Evolutionary conservation across 2,797 vertebrate species (phyloP).

Genomic region (Eurystomus glaucurus): DNA sequence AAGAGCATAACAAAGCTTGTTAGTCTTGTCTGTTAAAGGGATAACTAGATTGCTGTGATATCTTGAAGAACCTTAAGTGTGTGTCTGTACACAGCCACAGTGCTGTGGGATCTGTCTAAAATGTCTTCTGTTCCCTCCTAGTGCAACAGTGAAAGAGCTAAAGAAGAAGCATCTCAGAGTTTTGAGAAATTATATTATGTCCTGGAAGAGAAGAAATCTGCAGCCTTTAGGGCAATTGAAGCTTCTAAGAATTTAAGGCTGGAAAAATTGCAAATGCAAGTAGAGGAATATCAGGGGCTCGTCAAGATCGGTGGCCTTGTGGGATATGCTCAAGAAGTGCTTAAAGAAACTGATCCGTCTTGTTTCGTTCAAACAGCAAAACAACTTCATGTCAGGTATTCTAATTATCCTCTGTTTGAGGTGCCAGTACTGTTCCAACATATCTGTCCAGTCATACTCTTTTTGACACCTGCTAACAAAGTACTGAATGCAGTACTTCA

Average conservation of each 20-base stretch:
- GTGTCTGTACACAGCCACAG: not conserved
- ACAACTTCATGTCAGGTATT: conserved; percentile 93
- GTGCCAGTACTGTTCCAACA: not conserved
- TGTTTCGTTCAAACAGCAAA: conserved; percentile 99
- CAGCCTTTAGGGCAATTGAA: conserved; percentile 92
- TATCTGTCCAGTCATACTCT: not conserved
- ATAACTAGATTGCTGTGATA: not conserved
- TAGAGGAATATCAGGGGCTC: conserved; percentile 96
- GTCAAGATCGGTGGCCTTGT: no score
- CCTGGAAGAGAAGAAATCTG: conserved; percentile 91
- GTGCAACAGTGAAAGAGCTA: conserved; percentile 90
- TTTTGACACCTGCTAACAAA: no score
- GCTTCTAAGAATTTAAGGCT: conserved; percentile 88
- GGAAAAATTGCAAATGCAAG: conserved; percentile 89
- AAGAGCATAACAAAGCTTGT: not conserved
- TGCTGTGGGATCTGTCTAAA: not conserved
- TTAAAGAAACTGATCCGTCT: conserved; percentile 97
- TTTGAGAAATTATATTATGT: conserved; percentile 92
- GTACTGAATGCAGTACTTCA: not conserved
- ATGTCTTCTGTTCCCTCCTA: conserved; percentile 49
- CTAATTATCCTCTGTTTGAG: not conserved
- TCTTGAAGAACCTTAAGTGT: not conserved
- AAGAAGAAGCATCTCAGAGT: conserved; percentile 88
- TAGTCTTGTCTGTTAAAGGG: not conserved
- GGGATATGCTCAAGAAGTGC: conserved; percentile 97